A percentile compares a stretch with the other conserved stretches of the same genome.
Conservation (phyloP, 2,888 invertebrate species). For the Fragum whitleyi region DNA sequence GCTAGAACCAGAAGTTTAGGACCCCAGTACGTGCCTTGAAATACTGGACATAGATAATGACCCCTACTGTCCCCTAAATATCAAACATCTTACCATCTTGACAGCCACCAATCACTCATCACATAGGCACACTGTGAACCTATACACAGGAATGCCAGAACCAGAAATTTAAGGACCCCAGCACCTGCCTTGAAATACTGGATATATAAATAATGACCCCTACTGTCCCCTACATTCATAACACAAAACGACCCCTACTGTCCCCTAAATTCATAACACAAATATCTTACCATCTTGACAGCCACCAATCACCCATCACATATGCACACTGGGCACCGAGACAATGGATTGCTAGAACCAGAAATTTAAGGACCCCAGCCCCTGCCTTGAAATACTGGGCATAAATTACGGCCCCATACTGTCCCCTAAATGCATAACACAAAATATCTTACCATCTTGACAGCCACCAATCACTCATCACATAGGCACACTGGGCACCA, state of each 20-base stretch:
- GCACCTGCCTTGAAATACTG: too few relatives aligned
- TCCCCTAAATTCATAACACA: too few relatives aligned
- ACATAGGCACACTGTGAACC: constrained; percentile 90
- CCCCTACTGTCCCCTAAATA: too few relatives aligned
- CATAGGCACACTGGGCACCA: constrained; percentile 90
- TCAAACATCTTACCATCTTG: too few relatives aligned
- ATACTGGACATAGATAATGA: too few relatives aligned
- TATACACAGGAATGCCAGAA: constrained; percentile 88
- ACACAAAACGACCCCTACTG: too few relatives aligned
- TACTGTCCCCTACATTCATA: too few relatives aligned
- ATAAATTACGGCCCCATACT: constrained; percentile 88
- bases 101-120: constrained; percentile 91
- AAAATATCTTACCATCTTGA: constrained; percentile 89
- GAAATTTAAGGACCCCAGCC: constrained; percentile 87
- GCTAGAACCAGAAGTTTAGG: constrained; percentile 87
- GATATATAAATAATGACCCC: too few relatives aligned
- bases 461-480: constrained; percentile 92
- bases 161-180: constrained; percentile 86
- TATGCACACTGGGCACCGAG: constrained; percentile 90
- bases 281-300: too few relatives aligned
- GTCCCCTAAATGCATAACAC: constrained; percentile 86
- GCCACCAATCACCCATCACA: constrained; percentile 92
- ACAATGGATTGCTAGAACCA: constrained; percentile 87
- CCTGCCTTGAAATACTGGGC: constrained; percentile 90
- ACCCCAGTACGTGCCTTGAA: too few relatives aligned